Evolutionary conservation across 1,140 invertebrate species (phyloP).

Genomic region (Macrosteles quadrilineatus): DNA sequence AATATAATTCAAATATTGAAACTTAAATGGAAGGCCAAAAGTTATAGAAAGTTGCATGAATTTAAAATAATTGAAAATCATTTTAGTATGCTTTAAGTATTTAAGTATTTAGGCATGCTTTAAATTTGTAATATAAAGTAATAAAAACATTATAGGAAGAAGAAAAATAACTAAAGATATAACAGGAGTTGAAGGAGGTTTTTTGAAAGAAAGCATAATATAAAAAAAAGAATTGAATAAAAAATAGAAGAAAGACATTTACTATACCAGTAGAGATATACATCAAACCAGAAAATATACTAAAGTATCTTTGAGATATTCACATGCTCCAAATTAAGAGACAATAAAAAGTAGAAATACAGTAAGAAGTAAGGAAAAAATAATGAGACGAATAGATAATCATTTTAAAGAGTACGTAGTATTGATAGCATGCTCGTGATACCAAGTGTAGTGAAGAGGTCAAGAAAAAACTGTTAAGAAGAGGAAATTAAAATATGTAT

Average conservation of each 20-base stretch:
- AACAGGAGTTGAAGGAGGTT: background rate
- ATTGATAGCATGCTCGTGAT: too few species aligned
- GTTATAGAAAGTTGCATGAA: too few species aligned
- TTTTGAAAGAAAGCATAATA: slow-evolving; percentile 1
- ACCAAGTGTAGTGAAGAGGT: too few species aligned
- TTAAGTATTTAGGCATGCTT: too few species aligned
- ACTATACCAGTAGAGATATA: background rate
- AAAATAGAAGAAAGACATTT: background rate
- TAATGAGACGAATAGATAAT: background rate
- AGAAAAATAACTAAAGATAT: background rate
- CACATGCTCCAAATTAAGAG: background rate
- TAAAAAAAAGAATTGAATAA: background rate
- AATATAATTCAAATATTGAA: too few species aligned
- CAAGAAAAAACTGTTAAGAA: too few species aligned
- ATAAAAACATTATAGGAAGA: background rate
- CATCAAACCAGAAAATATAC: background rate
- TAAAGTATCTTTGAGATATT: background rate
- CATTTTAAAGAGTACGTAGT: background rate
- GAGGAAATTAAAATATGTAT: too few species aligned
- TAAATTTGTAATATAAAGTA: background rate
- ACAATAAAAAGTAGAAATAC: background rate
- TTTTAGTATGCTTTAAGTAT: too few species aligned
- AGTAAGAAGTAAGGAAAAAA: background rate
- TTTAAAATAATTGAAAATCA: too few species aligned
- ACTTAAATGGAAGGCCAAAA: too few species aligned